Percentiles rank a stretch among this genome's conserved stretches.
Evolutionary conservation across 2,113 vertebrate genomes (phyloP).

Genomic region (Eupsittula cactorum): DNA sequence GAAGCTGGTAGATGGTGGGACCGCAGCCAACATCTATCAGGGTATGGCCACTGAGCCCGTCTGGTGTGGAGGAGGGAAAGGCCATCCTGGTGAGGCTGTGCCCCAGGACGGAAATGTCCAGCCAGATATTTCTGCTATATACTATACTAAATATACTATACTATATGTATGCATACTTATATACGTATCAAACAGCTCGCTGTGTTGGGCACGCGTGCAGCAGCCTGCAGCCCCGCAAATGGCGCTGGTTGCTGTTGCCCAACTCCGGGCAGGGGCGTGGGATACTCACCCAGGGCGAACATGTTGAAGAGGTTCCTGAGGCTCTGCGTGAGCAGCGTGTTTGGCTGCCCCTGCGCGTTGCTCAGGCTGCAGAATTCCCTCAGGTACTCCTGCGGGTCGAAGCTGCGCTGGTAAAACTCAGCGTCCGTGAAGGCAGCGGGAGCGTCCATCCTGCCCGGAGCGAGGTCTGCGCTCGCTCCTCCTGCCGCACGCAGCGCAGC

Average conservation of each 20-base stretch:
- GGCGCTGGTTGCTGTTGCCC: neutral
- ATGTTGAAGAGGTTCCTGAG: neutral
- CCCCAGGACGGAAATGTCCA: neutral
- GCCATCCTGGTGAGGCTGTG: fast-evolving
- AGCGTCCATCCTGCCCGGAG: fast-evolving
- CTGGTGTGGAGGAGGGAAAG: neutral
- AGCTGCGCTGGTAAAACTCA: neutral
- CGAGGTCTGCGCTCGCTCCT: fast-evolving
- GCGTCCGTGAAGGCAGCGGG: neutral
- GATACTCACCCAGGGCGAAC: conserved; percentile 26
- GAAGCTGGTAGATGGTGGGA: conserved; percentile 63
- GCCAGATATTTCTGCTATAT: neutral
- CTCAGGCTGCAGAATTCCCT: neutral
- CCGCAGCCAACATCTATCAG: conserved; percentile 50
- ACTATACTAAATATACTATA: neutral
- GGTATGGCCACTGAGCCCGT: neutral
- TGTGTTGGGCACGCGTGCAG: neutral
- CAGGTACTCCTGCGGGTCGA: neutral
- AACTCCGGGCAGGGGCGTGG: neutral
- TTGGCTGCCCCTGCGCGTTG: neutral
- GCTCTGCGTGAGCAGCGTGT: neutral
- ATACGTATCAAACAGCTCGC: neutral
- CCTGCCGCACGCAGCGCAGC: fast-evolving
- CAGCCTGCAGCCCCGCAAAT: neutral
- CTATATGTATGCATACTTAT: no score